phyloP scores from a whole-genome alignment of 1,140 invertebrate species.

The Camponotus vicinus region DNA sequence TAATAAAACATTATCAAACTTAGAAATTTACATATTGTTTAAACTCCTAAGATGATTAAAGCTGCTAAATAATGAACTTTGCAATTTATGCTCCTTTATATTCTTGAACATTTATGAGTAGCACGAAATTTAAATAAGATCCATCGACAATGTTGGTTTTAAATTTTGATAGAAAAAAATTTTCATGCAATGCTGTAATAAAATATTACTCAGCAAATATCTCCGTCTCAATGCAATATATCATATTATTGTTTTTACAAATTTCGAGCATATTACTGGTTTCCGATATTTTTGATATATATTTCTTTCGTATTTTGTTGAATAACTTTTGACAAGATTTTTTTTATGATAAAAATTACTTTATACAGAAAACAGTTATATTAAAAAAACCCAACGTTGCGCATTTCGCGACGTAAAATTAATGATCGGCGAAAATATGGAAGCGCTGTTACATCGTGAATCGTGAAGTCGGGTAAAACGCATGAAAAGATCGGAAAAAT shows the following conservation, averaged over 20 bases:
- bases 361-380: background rate
- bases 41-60: slow-evolving; percentile 1
- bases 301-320: background rate
- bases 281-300: background rate
- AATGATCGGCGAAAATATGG: background rate
- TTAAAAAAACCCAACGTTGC: background rate
- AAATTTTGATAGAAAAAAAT: background rate
- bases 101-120: background rate
- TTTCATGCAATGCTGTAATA: background rate
- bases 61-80: background rate
- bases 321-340: background rate
- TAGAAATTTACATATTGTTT: slow-evolving; percentile 8
- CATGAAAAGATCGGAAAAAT: background rate
- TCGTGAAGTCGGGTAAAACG: background rate
- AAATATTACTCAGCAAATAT: background rate
- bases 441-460: background rate
- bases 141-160: background rate
- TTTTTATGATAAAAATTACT: background rate
- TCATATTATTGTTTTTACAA: background rate
- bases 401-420: slow-evolving; percentile 8
- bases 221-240: background rate
- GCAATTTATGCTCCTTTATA: background rate
- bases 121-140: background rate
- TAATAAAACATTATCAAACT: background rate
- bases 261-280: background rate